Evolutionary conservation across 2,797 vertebrate genomes (phyloP), one percentile per base, ranked within the genome.

Genomic region (Characodon lateralis): DNA sequence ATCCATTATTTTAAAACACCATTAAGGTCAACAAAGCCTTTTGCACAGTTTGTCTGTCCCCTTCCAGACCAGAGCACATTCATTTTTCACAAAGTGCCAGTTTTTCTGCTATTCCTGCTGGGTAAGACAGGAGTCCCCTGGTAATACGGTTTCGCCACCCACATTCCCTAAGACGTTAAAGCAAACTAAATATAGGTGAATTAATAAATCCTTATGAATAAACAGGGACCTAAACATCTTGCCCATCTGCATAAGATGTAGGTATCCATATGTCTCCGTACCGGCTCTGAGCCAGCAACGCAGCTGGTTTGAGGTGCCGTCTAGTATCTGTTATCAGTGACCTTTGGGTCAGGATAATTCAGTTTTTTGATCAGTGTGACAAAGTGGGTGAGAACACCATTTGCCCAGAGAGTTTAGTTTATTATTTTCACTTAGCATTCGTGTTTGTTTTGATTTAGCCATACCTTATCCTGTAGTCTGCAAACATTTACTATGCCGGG

Each of bases 41-140:
- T 14, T 31, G 59, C 59, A 13, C 43, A 71, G 13, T 65, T 35
- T 50, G 55, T 87, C 59, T 61, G 26, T 18, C 56, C 77, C 78
- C 80, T 77, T 76, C 56, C 58, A 79, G 80, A 56, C 65, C 16
- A 13, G 51, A 14, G 55, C 14, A 78, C 56, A 74, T 83, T 13
- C 81, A 84, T 85, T 72, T 88, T 85, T 87, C 56, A 87, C 80
- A 41, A 81, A 39, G 26, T 53, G 55, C 20, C 43, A 6, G 76
- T 24, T 65, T 70, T 59, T 74, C 66, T 77, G 55, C 65, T 43
- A 3, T 63, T 39, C 66, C 83, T 77, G 78, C 1, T 14, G 28
- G 55, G n/a, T 20, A 39, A 6, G 48, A 71, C 65, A 7, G 12
- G 6, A 65, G 63, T 84, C 39, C 66, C 56, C 66, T 16, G 14